Conservation (phyloP, 2,888 invertebrate genomes). For the Drosophila melanosoma region DNA sequence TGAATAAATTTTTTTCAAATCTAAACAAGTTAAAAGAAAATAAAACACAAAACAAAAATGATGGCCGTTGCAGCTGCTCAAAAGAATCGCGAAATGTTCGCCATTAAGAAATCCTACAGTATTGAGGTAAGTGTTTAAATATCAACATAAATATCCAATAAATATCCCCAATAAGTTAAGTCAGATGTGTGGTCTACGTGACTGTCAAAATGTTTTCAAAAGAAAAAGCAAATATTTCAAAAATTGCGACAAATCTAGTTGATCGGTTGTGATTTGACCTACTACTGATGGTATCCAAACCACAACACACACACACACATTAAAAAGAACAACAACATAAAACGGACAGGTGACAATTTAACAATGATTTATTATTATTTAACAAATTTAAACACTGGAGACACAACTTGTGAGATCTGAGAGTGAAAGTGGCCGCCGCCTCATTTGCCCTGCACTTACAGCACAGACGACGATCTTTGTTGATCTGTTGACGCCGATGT, state of each 20-base stretch:
- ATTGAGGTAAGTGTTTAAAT: slow-evolving; percentile 93
- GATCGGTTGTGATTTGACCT: slow-evolving; percentile 21
- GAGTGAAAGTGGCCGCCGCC: slow-evolving; percentile 71
- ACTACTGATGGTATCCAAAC: slow-evolving; percentile 16
- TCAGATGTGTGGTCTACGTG: slow-evolving; percentile 65
- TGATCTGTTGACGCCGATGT: slow-evolving; percentile 49
- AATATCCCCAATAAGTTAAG: not conserved
- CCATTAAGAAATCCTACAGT: slow-evolving; percentile 98
- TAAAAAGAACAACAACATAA: slow-evolving; percentile 43
- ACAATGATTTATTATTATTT: slow-evolving; percentile 77
- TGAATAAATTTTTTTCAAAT: slow-evolving; percentile 76
- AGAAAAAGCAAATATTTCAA: not conserved
- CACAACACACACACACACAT: slow-evolving; percentile 6
- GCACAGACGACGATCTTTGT: slow-evolving; percentile 67
- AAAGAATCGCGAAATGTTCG: slow-evolving; percentile 98
- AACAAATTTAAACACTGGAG: slow-evolving; percentile 63
- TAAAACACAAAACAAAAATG: slow-evolving; percentile 85
- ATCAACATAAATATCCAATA: slow-evolving; percentile 9
- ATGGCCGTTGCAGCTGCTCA: slow-evolving; percentile 97
- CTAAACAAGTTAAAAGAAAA: slow-evolving; percentile 51
- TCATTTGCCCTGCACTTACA: slow-evolving; percentile 71
- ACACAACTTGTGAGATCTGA: slow-evolving; percentile 13
- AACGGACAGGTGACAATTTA: slow-evolving; percentile 34
- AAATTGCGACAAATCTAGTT: not conserved
- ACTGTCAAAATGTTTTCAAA: slow-evolving; percentile 60